Evolutionary conservation across 2,113 vertebrate genomes (phyloP).

Genomic region (Rhinoptilus africanus): DNA sequence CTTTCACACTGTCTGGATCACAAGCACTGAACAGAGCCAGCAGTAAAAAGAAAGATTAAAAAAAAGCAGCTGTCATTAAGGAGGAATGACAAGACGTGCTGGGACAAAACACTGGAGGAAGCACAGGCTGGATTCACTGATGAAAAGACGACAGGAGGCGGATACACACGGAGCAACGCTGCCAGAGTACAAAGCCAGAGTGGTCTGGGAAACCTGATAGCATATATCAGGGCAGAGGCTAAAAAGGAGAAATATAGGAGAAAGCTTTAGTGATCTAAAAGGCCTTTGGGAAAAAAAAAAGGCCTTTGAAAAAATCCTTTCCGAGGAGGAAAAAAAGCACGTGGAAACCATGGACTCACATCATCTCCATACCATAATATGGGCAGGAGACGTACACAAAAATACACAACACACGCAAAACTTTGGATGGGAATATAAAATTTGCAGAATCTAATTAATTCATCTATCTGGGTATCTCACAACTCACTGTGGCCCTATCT

Average conservation of each 20-base stretch:
- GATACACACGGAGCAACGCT: fast-evolving
- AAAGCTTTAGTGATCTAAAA: neutral
- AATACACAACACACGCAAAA: neutral
- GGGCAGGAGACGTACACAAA: neutral
- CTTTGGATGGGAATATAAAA: neutral
- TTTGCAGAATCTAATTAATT: neutral
- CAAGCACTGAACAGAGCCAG: neutral
- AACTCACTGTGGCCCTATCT: neutral
- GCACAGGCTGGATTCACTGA: neutral
- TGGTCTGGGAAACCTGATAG: neutral
- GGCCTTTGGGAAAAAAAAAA: neutral
- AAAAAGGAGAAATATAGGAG: neutral
- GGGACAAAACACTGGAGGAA: conserved; percentile 12
- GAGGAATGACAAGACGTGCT: neutral
- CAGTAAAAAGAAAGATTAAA: neutral
- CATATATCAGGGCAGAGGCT: neutral
- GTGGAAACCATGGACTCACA: neutral
- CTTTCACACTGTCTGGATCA: neutral
- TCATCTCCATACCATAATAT: fast-evolving
- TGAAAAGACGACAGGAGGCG: neutral
- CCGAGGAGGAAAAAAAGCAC: neutral
- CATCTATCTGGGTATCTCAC: neutral
- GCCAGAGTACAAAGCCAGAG: neutral
- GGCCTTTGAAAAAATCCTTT: neutral
- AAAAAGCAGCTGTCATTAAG: neutral